phyloP scores from a whole-genome alignment of 2,888 invertebrate genomes.

The Pyrocoelia pectoralis region DNA sequence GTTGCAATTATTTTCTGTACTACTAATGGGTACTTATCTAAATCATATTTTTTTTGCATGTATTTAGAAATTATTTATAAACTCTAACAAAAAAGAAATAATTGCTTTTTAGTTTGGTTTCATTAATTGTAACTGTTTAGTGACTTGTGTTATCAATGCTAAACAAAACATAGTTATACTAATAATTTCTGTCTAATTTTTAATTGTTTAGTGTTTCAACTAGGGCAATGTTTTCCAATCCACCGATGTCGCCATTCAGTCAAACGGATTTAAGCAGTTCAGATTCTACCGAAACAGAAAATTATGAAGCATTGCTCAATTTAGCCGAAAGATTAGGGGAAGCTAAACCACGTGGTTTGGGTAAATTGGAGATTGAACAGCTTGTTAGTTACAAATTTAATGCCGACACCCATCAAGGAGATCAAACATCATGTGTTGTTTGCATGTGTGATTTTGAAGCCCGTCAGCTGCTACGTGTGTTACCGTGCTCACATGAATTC shows the following conservation, averaged over 20 bases:
- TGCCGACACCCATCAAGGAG: conserved; percentile 78
- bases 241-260: conserved; percentile 83
- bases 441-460: conserved; percentile 98
- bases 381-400: conserved; percentile 89
- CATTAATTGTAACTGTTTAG: no score
- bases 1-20: no score
- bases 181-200: conserved; percentile 7
- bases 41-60: no score
- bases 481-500: conserved; percentile 96
- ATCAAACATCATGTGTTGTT: conserved; percentile 93
- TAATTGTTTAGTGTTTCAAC: conserved; percentile 11
- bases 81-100: no score
- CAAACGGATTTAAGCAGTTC: conserved; percentile 76
- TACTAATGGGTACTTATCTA: no score
- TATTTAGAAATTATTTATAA: no score
- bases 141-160: no score
- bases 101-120: no score
- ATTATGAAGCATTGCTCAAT: conserved; percentile 89
- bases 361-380: conserved; percentile 88
- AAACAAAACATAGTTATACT: neutral
- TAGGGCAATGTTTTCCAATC: conserved; percentile 87
- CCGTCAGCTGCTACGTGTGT: conserved; percentile 85
- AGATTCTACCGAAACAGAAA: conserved; percentile 82
- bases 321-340: conserved; percentile 93
- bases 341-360: conserved; percentile 90